Base-by-base conservation (phyloP, 2,888 invertebrate genomes). In the Pyrochroa serraticornis region DNA sequence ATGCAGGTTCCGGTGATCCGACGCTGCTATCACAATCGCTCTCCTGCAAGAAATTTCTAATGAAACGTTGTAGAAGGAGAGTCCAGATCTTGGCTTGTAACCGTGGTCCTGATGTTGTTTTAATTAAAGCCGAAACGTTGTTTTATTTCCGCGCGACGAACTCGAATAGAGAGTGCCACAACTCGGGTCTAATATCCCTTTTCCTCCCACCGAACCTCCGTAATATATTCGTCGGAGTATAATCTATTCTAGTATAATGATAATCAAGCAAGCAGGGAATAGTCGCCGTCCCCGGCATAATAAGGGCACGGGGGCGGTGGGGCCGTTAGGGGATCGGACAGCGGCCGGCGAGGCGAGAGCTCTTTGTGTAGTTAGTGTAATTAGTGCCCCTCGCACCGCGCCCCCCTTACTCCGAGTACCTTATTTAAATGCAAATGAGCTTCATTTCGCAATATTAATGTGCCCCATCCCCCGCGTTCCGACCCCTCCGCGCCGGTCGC, bases 351-450 rank as follows among this genome's bases (percentile, higher is more conserved):
- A 77, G 76, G 77, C 76, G 77, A 79, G 78, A 78, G 79, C 79
- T 79, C 79, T 79, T 80, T 80, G 79, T 80, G 79, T 80, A 80
- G 80, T 80, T 80, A 79, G 80, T 79, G 79, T 80, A 80, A 80
- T 80, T 80, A 80, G 79, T 79, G 77, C 77, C 72, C 72, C 69
- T 68, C 71, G 63, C 62, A 61, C 72, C 66, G 68, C 69, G 66
- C 67, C 68, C 67, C 71, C 69, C 63, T 69, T 61, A 66, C 63
- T 66, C 67, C 72, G 76, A 78, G 77, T 79, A 80, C 88, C 89
- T 90, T 90, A 90, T 90, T 90, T 90, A 90, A 89, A 90, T 90
- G 89, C 87, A 90, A 90, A 90, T 90, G 89, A 90, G 90, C 88
- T 90, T 90, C 89, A 89, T 90, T 89, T 89, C 88, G 87, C 87